Evolutionary conservation across 2,888 invertebrate genomes (phyloP), one percentile per base, ranked within the genome.

Genomic region (Hyposoter dolosus): DNA sequence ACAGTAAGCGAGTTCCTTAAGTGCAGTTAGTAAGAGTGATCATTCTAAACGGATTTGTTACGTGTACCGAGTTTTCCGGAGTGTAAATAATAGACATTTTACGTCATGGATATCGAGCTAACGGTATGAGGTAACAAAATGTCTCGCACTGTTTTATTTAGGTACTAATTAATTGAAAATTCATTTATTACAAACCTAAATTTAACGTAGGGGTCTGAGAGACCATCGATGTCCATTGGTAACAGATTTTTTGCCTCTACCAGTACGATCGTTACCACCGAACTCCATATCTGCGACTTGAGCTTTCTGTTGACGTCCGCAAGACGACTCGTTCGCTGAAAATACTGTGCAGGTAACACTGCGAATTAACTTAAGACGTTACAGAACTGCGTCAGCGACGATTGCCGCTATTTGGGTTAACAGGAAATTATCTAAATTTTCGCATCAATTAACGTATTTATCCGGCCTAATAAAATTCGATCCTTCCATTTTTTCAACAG

Each of bases 211-310:
- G 98, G 98, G 94, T 99, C 99, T 90, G 97, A 97, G 86, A 98
- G 96, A 88, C 98, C 97, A 91, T 98, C 98, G 89, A 97, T 96
- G 93, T 98, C 98, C 96, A 98, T 97, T 0, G 97, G 96, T 2
- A 97, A 96, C 83, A 99, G 96, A 93, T 98, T 97, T 95, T 97
- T 98, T 15, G 98, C 99, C 94, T 99, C 99, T 35, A 99, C 98
- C 88, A 99, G 95, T n/a, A 99, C 97, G 90, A 99, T 98, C 84
- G 99, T 99, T 53, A 99, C 99, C 82, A 99, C 98, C 3, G 98
- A 98, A 93, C 98, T 98, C 99, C 99, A 99, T 93, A 99, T 98
- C 95, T 99, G 99, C 43, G 98, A 98, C 94, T 99, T 99, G 78
- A 98, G 95, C 85, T 97, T 95, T 92, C 97, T 96, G 93, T 97